Evolutionary conservation across 2,797 vertebrate species (phyloP), one percentile per base, ranked within the genome.

Genomic region (Myoxocephalus aenaeus): DNA sequence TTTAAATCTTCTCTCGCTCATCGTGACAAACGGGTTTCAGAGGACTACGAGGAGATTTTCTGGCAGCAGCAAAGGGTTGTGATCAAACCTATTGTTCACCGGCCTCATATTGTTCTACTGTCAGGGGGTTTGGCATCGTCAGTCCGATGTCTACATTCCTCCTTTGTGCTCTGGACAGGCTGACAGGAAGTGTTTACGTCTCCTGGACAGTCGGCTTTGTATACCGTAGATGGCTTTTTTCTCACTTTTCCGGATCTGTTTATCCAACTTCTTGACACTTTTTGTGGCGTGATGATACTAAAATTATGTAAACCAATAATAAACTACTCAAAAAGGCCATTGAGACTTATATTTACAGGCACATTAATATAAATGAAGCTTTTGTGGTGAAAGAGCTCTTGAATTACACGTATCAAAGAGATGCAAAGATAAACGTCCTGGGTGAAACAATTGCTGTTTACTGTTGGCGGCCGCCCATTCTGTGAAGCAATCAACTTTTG

Each of bases 391-490:
- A 72, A 34, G 17, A 78, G 40, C 7, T 50, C 27, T 70, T 80
- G 42, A 79, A 86, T 86, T 76, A 78, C 5, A 32, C 76, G 50
- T 77, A 53, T 70, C 57, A 77, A 61, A 54, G 42, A 67, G 61
- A 62, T 36, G 34, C 78, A 87, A 40, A 58, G n/a, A 22, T 42
- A 38, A 59, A 81, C 59, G 64, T 50, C 48, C 9, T 14, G 50
- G 50, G 44, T 46, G 57, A 54, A 36, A 78, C 90, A 89, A 92
- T 92, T 86, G 75, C 73, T 92, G 74, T 92, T 92, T 92, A 88
- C 85, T 40, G 67, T 84, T 64, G 70, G 81, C 77, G 72, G 67
- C 22, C 2, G 53, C 69, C 71, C 69, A 68, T 85, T 89, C 67
- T 70, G 64, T 81, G 82, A 67, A 17, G 77, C 81, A 87, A 85